phyloP scores from a whole-genome alignment of 2,797 vertebrate genomes.

The Gymnopithys bicolor region DNA sequence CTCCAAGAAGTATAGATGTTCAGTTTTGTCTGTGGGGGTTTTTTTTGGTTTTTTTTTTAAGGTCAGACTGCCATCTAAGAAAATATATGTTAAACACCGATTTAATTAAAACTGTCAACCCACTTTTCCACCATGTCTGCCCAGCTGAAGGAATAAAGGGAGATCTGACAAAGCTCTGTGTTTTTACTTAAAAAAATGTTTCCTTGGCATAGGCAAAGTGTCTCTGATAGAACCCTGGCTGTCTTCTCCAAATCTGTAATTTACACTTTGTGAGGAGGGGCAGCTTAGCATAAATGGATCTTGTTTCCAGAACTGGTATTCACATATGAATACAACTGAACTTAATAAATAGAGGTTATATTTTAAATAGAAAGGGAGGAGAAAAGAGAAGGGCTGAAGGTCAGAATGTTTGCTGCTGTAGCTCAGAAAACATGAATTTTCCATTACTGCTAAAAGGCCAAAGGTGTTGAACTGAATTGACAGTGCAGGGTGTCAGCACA shows the following conservation, averaged over 20 bases:
- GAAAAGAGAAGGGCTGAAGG: not conserved
- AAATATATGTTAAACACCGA: not conserved
- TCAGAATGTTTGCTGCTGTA: not conserved
- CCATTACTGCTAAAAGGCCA: not conserved
- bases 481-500: not conserved
- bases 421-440: not conserved
- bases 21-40: not conserved
- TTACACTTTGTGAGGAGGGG: not conserved
- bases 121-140: not conserved
- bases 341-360: not conserved
- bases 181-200: not conserved
- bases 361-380: not conserved
- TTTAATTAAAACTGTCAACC: not conserved
- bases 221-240: not conserved
- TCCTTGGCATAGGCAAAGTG: not conserved
- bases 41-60: not conserved
- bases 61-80: not conserved
- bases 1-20: not conserved
- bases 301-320: not conserved
- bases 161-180: not conserved
- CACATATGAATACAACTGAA: not conserved
- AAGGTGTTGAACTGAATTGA: not conserved
- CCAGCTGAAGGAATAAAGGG: not conserved
- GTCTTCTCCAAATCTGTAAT: not conserved
- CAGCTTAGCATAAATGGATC: not conserved